Evolutionary conservation across 2,113 vertebrate genomes (phyloP), one percentile per base, ranked within the genome.

Genomic region (Vulpes ferrilata): DNA sequence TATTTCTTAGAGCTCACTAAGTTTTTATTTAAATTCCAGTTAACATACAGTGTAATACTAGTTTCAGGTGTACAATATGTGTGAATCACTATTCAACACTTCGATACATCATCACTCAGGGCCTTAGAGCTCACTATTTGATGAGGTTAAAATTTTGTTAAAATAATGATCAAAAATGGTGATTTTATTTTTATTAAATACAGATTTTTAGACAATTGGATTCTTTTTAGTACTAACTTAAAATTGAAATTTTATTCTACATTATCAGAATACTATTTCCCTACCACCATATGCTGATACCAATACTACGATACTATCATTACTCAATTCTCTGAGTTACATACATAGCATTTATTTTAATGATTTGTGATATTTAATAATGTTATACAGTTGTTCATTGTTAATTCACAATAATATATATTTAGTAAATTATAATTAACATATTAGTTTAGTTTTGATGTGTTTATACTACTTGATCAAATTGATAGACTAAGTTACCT

Each of bases 191-290:
- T 84, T 62, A 92, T 67, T 67, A 91, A 92, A 67, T 67, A 81
- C 27, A 97, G 32, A 51, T 38, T 67, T 90, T 89, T 95, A 76
- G 92, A 67, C 23, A 64, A 35, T 53, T 93, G 57, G 22, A 90
- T 90, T 78, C 25, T 88, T 91, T 93, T 74, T 95, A 74, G 74
- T 65, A n/a, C n/a, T 90, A 81, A 86, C 19, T 87, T 82, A 93
- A 82, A 82, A 86, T 82, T 90, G 38, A 92, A 80, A 82, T 79
- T 96, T 91, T 67, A 76, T 83, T 74, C 20, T 92, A 57, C 59
- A 97, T 95, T 23, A 90, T 88, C 60, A 93, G 92, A 96, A 83
- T 83, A 95, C n/a, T 60, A 15, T 81, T 93, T 96, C 85, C 59
- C 38, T 80, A 38, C 6, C 67, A 86, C 65, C 62, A 73, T 73